Conservation (phyloP, 2,797 vertebrate genomes). For the Centropyge bicolor region DNA sequence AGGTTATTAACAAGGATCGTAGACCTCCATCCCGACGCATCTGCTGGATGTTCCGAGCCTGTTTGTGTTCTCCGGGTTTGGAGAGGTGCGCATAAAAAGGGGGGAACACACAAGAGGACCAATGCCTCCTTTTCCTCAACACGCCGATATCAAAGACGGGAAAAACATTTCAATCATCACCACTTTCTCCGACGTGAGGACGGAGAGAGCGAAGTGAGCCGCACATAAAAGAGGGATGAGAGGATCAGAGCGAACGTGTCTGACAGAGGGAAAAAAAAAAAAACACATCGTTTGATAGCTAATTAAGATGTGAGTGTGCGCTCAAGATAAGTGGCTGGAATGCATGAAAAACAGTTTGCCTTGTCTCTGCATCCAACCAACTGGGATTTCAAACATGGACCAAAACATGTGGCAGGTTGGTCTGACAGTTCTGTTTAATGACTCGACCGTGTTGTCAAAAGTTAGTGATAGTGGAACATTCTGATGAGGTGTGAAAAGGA, state of each 20-base stretch:
- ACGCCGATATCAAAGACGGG: slow-evolving; percentile 17
- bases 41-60: slow-evolving; percentile 15
- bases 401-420: slow-evolving; percentile 7
- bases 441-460: slow-evolving; percentile 9
- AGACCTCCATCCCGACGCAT: slow-evolving; percentile 12
- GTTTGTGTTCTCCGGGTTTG: neutral
- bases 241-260: slow-evolving; percentile 44
- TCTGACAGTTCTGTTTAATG: slow-evolving; percentile 26
- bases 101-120: slow-evolving; percentile 18
- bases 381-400: slow-evolving; percentile 35
- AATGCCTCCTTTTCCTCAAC: slow-evolving; percentile 17
- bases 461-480: slow-evolving; percentile 7
- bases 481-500: slow-evolving; percentile 23
- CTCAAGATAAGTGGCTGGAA: slow-evolving; percentile 51
- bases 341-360: slow-evolving; percentile 33
- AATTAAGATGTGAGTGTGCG: slow-evolving; percentile 51
- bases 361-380: slow-evolving; percentile 11
- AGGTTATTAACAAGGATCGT: slow-evolving; percentile 36
- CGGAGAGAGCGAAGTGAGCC: slow-evolving; percentile 20
- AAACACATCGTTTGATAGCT: slow-evolving; percentile 47
- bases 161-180: slow-evolving; percentile 41
- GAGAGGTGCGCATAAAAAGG: slow-evolving; percentile 6
- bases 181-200: slow-evolving; percentile 19
- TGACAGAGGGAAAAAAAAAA: slow-evolving; percentile 14
- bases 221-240: slow-evolving; percentile 27